These are phyloP conservation scores for Brachionus plicatilis DNA, from an alignment of 1,140 invertebrate genomes.

Conservation along the genomic window DNA sequence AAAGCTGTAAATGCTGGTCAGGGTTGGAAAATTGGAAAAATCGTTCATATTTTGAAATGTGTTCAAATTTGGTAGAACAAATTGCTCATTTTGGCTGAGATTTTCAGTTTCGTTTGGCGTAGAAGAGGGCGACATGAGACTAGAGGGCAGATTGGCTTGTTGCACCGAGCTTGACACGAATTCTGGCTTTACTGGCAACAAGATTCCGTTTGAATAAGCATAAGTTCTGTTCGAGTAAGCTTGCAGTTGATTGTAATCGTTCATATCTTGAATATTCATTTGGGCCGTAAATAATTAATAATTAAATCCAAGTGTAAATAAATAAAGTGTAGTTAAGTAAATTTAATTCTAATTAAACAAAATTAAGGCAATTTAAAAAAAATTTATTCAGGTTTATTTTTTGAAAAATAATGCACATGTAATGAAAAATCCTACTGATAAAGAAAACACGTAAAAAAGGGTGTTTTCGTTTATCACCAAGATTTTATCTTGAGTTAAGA, in stretches of 20 bases:
- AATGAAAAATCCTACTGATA: background rate
- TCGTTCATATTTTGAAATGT: background rate
- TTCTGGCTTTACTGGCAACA: conserved; percentile 19
- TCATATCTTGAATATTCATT: background rate
- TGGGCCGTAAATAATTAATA: background rate
- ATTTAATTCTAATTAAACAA: background rate
- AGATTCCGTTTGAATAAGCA: background rate
- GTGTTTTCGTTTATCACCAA: conserved; percentile 6
- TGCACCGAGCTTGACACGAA: background rate
- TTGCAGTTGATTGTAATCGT: background rate
- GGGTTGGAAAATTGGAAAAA: conserved; percentile 11
- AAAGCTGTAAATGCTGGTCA: conserved; percentile 35
- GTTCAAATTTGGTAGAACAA: background rate
- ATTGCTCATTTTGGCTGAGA: background rate
- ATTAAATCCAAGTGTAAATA: background rate
- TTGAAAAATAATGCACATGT: conserved; percentile 11
- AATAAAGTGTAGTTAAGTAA: background rate
- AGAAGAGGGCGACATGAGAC: background rate
- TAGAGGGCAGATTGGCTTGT: background rate
- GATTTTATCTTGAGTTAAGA: background rate
- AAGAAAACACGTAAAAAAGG: conserved; percentile 10
- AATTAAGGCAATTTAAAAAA: background rate
- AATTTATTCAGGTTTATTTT: background rate
- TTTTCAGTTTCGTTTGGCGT: background rate
- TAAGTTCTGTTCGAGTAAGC: background rate